Evolutionary conservation across 2,888 invertebrate species (phyloP).

Genomic region (Allophyes oxyacanthae): DNA sequence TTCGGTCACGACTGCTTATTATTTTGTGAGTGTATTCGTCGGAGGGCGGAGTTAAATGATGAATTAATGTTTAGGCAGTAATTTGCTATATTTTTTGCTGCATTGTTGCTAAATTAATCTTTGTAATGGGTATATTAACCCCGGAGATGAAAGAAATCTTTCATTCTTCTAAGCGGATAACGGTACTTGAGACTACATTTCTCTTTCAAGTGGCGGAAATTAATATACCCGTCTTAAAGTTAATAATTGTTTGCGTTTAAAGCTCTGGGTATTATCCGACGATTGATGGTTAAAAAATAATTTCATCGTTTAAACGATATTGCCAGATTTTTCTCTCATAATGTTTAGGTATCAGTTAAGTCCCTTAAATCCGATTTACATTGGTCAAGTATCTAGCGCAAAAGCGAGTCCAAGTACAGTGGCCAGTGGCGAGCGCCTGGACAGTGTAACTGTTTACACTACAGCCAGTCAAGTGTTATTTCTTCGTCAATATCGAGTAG

Average conservation of each 20-base stretch:
- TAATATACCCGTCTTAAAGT: constrained; percentile 29
- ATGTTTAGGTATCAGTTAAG: too few species aligned
- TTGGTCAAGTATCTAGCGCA: too few species aligned
- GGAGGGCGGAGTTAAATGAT: constrained; percentile 74
- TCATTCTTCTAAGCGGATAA: constrained; percentile 49
- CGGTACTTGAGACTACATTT: constrained; percentile 50
- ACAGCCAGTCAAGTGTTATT: too few species aligned
- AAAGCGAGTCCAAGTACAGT: too few species aligned
- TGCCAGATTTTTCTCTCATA: too few species aligned
- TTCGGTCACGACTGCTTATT: constrained; percentile 70
- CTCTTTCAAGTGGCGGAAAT: constrained; percentile 37
- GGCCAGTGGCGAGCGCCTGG: too few species aligned
- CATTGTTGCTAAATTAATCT: constrained; percentile 66
- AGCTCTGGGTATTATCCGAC: constrained; percentile 10
- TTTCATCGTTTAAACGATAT: neutral
- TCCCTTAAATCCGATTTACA: too few species aligned
- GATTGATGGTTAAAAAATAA: constrained; percentile 5
- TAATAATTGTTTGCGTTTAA: constrained; percentile 23
- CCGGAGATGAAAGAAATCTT: constrained; percentile 55
- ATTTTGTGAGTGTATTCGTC: constrained; percentile 53
- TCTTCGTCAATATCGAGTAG: too few species aligned
- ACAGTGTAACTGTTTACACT: too few species aligned
- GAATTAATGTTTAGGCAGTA: constrained; percentile 78
- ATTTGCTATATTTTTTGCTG: constrained; percentile 75
- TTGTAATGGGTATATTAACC: constrained; percentile 67